Evolutionary conservation across 2,888 invertebrate genomes (phyloP).

Genomic region (Acleris laterana): DNA sequence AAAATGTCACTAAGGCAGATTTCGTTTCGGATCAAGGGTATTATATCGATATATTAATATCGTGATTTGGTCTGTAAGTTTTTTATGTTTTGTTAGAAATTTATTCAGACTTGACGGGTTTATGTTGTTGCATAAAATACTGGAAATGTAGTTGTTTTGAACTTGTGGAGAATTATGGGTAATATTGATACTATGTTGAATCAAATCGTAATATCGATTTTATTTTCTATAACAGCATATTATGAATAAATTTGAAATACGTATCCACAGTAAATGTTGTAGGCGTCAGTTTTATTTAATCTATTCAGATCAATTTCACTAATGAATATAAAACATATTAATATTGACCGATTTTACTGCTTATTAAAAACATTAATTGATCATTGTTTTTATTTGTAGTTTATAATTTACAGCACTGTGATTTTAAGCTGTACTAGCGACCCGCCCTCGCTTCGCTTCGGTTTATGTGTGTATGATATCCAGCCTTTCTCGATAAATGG

Average conservation of each 20-base stretch:
- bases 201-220: conserved; percentile 3
- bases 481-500: too few relatives aligned
- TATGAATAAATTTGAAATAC: neutral
- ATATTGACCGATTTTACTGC: too few relatives aligned
- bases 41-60: conserved; percentile 82
- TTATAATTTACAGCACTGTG: too few relatives aligned
- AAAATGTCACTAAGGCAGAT: conserved; percentile 74
- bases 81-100: conserved; percentile 73
- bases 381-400: too few relatives aligned
- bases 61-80: conserved; percentile 67
- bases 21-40: conserved; percentile 82
- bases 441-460: too few relatives aligned
- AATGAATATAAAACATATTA: too few relatives aligned
- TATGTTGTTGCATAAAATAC: conserved; percentile 35
- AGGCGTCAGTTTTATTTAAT: too few relatives aligned
- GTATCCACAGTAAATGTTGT: too few relatives aligned
- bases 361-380: too few relatives aligned
- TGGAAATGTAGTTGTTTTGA: conserved; percentile 21
- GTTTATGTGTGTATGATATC: too few relatives aligned
- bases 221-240: neutral
- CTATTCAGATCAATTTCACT: too few relatives aligned
- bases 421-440: too few relatives aligned
- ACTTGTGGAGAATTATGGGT: conserved; percentile 17
- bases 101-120: conserved; percentile 51
- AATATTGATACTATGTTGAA: conserved; percentile 13